Base-by-base conservation (phyloP, 1,140 invertebrate species). In the Heliconius eleuchia region DNA sequence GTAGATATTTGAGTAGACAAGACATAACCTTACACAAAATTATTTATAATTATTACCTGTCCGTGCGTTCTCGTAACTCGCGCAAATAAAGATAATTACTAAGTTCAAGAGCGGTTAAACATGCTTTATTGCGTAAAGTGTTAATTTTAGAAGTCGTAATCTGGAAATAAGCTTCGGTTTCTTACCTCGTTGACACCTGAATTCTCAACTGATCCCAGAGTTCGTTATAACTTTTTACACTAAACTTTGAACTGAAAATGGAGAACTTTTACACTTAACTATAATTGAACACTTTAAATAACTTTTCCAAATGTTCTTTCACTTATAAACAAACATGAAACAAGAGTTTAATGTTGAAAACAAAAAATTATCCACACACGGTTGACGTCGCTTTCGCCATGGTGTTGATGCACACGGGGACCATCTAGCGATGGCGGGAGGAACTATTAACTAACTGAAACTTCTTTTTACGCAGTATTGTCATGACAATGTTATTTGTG, bases 131-230 rank as follows among this genome's bases (percentile, higher is more conserved):
- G 86, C 82, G 81, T 82, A 84, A 87, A 88, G 83, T 82, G 86
- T 88, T 92, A 91, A 92, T 88, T 91, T 90, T 90, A 92, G 89
- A 92, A 90, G 86, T 89, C 86, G 80, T 89, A 92, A 91, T 94
- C 86, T 88, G 88, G 88, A 84, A 92, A 90, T 91, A 94, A 90
- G 93, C 92, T 92, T 94, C 84, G 85, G 82, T 90, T 93, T 92
- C 94, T 95, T 95, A 95, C 94, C 94, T 95, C 94, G 91, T 94
- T 94, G 92, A 94, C 94, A 95, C 92, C 92, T 94, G 91, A 94
- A 94, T 88, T 90, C 88, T 91, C 85, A 90, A 94, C 89, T 89
- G 90, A 92, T 94, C 89, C 87, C 83, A 88, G 91, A 94, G 92
- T 94, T 94, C 90, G 92, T 92, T 92, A 89, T 79, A 92, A 94